phyloP scores from a whole-genome alignment of 2,888 invertebrate genomes.

The Macrophya annulata region DNA sequence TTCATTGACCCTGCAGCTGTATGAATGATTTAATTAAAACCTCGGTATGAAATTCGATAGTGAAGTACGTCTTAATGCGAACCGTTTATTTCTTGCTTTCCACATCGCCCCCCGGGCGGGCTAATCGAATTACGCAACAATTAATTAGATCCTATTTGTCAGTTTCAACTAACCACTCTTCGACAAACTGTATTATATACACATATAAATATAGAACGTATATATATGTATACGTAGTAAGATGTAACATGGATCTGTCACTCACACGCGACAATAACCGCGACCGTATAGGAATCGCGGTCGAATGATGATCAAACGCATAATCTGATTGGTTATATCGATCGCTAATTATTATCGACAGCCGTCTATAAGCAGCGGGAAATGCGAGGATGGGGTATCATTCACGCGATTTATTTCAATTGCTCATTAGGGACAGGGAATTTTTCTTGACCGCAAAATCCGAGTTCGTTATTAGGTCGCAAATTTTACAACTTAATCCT shows the following conservation, averaged over 20 bases:
- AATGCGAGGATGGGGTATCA: background rate
- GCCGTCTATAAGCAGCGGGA: background rate
- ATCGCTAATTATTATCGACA: constrained; percentile 13
- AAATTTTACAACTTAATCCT: background rate
- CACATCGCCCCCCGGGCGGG: background rate
- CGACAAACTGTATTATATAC: background rate
- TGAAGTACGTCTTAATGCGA: background rate
- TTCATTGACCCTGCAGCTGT: background rate
- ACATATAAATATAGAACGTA: background rate
- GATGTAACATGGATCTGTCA: constrained; percentile 37
- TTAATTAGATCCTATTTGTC: constrained; percentile 3
- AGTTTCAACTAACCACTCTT: constrained; percentile 12
- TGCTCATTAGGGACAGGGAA: background rate
- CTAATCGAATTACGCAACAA: constrained; percentile 12
- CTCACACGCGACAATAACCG: constrained; percentile 8
- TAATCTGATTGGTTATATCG: constrained; percentile 24
- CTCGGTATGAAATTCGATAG: background rate
- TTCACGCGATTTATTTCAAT: background rate
- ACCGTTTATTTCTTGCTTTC: background rate
- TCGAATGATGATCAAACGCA: constrained; percentile 12
- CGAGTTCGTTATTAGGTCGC: background rate
- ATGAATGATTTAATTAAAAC: background rate
- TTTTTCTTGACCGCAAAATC: background rate
- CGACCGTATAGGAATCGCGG: background rate
- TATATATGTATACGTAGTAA: background rate